These are phyloP conservation scores for Isichthys henryi DNA, from an alignment of 2,113 vertebrate genomes.

Conservation along the genomic window DNA sequence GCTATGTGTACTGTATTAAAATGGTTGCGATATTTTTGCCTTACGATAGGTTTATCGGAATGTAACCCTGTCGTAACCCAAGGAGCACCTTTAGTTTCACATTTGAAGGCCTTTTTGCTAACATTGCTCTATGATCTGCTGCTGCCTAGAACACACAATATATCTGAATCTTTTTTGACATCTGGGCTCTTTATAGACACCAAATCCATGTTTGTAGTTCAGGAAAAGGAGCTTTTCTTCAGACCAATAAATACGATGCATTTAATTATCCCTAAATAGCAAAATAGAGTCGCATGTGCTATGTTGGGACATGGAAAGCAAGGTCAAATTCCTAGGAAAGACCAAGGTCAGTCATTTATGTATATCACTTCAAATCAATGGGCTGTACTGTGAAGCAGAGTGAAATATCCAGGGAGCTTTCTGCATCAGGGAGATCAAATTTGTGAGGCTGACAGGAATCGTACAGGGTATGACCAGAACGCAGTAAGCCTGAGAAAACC, in stretches of 20 bases:
- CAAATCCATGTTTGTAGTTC: background rate
- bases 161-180: background rate
- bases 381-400: background rate
- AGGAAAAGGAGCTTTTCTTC: background rate
- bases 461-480: background rate
- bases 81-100: background rate
- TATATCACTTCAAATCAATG: background rate
- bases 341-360: slow-evolving; percentile 7
- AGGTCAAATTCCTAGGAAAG: background rate
- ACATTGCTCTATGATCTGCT: background rate
- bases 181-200: background rate
- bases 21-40: too few relatives aligned
- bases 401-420: background rate
- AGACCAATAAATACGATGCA: background rate
- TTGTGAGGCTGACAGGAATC: background rate
- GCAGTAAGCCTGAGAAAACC: background rate
- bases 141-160: background rate
- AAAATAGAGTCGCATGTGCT: background rate
- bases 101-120: background rate
- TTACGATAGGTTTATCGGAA: background rate
- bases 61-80: background rate
- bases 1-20: background rate
- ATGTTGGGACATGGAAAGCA: background rate
- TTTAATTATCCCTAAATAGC: background rate
- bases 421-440: background rate